Evolutionary conservation across 37 sponge, comb jelly and placozoan species (phyloP).

Genomic region (Bolinopsis microptera): DNA sequence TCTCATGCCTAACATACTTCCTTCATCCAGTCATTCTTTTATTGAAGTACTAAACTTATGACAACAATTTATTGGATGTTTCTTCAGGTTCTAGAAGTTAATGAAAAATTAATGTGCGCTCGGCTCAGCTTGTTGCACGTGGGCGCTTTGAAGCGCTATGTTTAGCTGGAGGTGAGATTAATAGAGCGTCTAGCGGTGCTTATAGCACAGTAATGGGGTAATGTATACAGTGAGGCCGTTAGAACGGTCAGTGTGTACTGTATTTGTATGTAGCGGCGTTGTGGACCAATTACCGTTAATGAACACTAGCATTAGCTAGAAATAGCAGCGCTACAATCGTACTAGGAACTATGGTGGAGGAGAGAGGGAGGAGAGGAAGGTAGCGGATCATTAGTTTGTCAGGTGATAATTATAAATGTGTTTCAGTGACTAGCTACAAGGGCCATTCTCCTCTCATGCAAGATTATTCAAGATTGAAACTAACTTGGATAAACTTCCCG

Average conservation of each 20-base stretch:
- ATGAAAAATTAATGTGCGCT: background rate
- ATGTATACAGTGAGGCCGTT: background rate
- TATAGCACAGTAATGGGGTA: background rate
- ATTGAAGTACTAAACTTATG: background rate
- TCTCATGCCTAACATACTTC: background rate
- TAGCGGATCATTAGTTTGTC: too few species aligned
- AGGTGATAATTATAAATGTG: too few species aligned
- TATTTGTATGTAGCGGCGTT: background rate
- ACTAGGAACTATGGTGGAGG: background rate
- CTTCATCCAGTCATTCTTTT: background rate
- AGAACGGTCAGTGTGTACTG: background rate
- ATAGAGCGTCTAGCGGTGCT: background rate
- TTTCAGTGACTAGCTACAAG: too few species aligned
- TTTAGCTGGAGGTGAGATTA: background rate
- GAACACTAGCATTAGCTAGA: background rate
- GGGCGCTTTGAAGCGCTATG: background rate
- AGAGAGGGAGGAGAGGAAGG: background rate
- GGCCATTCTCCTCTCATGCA: too few species aligned
- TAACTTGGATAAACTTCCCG: too few species aligned
- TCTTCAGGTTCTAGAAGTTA: background rate
- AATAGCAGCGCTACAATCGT: background rate
- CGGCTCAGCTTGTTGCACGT: background rate
- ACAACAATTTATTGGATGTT: background rate
- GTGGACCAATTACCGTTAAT: background rate
- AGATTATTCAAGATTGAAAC: too few species aligned